These are phyloP conservation scores for Hypena proboscidalis DNA, from an alignment of 2,888 invertebrate species.

Conservation along the genomic window DNA sequence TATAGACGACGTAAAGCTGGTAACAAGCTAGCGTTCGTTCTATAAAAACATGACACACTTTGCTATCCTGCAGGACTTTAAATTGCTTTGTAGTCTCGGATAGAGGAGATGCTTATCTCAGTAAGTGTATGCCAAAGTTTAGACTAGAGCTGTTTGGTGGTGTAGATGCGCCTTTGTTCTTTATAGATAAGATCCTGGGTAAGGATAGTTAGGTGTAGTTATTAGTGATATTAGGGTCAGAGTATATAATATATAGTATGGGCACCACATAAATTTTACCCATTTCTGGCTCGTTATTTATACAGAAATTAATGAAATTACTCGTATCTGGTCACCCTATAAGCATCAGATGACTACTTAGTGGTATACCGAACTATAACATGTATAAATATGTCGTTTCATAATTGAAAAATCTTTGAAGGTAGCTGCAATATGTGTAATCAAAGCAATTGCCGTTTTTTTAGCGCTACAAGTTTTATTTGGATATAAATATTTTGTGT, in stretches of 20 bases:
- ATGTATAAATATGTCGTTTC: no score
- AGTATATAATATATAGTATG: neutral
- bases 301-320: no score
- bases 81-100: slow-evolving; percentile 31
- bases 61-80: slow-evolving; percentile 25
- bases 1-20: slow-evolving; percentile 5
- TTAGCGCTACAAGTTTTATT: slow-evolving; percentile 32
- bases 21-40: slow-evolving; percentile 8
- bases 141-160: slow-evolving; percentile 8
- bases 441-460: no score
- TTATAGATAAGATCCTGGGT: neutral
- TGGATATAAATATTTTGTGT: slow-evolving; percentile 27
- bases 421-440: no score
- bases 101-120: slow-evolving; percentile 19
- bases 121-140: slow-evolving; percentile 9
- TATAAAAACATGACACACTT: slow-evolving; percentile 27
- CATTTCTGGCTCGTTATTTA: no score
- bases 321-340: slow-evolving; percentile 8
- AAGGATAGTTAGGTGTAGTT: neutral
- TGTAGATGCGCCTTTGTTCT: slow-evolving; percentile 3
- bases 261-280: slow-evolving; percentile 3
- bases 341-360: slow-evolving; percentile 16
- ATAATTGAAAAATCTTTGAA: no score
- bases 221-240: neutral
- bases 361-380: slow-evolving; percentile 11